Evolutionary conservation across 2,113 vertebrate genomes (phyloP).

Genomic region (Tapirus terrestris): DNA sequence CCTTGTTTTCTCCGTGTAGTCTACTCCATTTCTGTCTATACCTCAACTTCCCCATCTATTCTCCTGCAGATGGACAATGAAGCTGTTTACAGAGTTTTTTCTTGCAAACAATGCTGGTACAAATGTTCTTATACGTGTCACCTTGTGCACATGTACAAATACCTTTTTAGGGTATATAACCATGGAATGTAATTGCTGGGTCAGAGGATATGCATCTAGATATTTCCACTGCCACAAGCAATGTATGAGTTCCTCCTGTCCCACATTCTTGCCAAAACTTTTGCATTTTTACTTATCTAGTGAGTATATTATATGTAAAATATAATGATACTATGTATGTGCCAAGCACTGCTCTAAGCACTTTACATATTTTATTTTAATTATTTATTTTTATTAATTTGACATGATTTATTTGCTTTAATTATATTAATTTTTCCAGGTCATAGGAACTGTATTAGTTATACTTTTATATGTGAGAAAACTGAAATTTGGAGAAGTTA

Average conservation of each 20-base stretch:
- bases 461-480: slow-evolving; percentile 25
- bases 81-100: neutral
- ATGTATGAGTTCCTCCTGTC: neutral
- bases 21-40: neutral
- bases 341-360: neutral
- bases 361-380: neutral
- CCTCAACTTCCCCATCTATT: neutral
- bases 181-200: neutral
- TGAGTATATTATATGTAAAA: neutral
- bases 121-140: neutral
- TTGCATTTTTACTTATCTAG: neutral
- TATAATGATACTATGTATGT: neutral
- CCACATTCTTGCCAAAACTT: neutral
- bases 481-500: neutral
- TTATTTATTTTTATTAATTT: neutral
- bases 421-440: neutral
- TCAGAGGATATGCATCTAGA: neutral
- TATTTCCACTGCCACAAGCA: too few relatives aligned
- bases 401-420: neutral
- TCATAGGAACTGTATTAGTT: neutral
- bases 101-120: neutral
- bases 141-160: neutral
- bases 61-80: neutral
- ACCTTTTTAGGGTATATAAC: neutral
- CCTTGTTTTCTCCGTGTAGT: neutral